Conservation (phyloP, 2,888 invertebrate species). For the Athrips mouffetella region DNA sequence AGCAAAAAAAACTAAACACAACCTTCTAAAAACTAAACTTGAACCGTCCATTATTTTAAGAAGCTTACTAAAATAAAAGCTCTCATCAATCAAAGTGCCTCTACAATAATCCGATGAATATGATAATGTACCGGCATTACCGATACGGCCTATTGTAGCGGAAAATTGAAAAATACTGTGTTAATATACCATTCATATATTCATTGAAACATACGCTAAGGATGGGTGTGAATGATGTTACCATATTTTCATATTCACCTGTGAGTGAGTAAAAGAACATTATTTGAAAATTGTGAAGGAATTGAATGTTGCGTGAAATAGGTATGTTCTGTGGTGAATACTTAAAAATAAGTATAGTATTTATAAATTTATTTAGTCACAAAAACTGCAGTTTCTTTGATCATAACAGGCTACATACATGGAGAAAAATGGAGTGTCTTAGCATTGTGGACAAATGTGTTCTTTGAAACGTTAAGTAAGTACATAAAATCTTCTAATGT, state of each 20-base stretch:
- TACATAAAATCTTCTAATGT: no score
- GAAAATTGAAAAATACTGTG: conserved; percentile 71
- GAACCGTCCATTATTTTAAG: conserved; percentile 7
- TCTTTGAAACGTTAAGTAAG: no score
- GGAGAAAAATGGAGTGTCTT: no score
- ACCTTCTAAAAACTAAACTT: background rate
- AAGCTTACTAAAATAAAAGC: conserved; percentile 9
- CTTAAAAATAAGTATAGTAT: no score
- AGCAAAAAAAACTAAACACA: background rate
- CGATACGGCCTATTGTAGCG: conserved; percentile 65
- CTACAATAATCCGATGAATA: conserved; percentile 33
- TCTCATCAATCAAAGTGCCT: conserved; percentile 42
- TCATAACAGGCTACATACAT: no score
- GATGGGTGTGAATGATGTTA: conserved; percentile 25
- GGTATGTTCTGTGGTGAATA: no score
- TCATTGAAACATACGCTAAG: conserved; percentile 53
- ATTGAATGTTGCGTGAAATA: no score
- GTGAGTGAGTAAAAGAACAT: no score
- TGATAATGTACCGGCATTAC: conserved; percentile 49
- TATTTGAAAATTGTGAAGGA: no score
- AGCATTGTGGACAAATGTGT: no score
- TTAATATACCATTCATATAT: conserved; percentile 63
- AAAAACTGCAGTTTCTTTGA: no score
- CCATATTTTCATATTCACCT: conserved; percentile 31
- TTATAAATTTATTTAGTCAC: no score